Conservation (phyloP, 2,797 vertebrate genomes). For the Cercopithecus neglectus region DNA sequence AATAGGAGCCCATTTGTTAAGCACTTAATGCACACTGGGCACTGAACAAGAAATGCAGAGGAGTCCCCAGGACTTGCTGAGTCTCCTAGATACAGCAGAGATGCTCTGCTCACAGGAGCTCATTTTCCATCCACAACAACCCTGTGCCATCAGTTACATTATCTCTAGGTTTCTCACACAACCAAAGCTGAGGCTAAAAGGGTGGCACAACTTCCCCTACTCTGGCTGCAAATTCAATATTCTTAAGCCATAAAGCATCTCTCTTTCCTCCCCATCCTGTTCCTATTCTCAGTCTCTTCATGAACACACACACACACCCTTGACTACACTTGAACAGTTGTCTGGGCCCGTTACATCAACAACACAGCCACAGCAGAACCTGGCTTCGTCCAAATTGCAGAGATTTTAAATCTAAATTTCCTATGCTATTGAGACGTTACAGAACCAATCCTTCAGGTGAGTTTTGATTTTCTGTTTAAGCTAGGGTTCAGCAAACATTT, state of each 20-base stretch:
- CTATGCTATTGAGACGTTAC: not conserved
- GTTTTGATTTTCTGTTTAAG: not conserved
- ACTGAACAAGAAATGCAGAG: not conserved
- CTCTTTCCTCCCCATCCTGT: not conserved
- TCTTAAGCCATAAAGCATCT: not conserved
- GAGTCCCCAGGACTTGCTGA: not conserved
- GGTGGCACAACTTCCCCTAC: not conserved
- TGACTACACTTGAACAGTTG: not conserved
- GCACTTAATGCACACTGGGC: not conserved
- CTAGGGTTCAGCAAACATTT: not conserved
- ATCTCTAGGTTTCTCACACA: not conserved
- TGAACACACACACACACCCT: not conserved
- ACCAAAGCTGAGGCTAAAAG: not conserved
- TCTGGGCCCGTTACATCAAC: not conserved
- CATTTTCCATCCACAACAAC: not conserved
- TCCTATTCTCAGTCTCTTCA: not conserved
- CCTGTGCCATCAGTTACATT: not conserved
- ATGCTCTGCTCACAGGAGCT: accelerated
- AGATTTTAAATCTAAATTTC: not conserved
- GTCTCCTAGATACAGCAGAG: not conserved
- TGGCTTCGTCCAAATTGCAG: not conserved
- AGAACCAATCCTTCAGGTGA: not conserved
- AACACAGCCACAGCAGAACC: not conserved
- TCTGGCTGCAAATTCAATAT: not conserved
- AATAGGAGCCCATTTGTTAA: not conserved